These are phyloP conservation scores for Gobio gobio DNA, from an alignment of 2,113 vertebrate species.

Conservation along the genomic window DNA sequence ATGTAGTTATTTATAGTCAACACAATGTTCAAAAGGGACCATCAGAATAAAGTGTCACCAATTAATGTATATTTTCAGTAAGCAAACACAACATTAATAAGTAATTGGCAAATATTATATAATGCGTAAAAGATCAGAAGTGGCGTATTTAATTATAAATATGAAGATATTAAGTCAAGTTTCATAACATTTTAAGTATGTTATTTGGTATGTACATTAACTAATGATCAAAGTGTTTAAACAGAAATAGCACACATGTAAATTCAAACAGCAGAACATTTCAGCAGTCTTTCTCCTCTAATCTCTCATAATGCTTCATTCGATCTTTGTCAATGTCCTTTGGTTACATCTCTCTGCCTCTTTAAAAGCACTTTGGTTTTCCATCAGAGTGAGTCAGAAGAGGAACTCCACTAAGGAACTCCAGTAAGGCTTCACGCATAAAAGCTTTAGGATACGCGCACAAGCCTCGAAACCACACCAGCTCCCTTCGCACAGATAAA, in stretches of 20 bases:
- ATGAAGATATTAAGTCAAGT: neutral
- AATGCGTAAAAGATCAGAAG: neutral
- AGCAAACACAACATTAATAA: neutral
- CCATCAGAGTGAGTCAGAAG: conserved; percentile 74
- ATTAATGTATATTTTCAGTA: too few relatives aligned
- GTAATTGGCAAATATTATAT: neutral
- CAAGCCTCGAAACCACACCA: conserved; percentile 48
- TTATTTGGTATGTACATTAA: neutral
- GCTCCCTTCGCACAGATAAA: conserved; percentile 60
- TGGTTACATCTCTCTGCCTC: conserved; percentile 75
- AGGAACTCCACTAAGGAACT: conserved; percentile 71
- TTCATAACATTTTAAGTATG: neutral
- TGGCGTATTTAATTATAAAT: neutral
- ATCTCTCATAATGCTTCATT: conserved; percentile 83
- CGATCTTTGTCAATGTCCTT: conserved; percentile 82
- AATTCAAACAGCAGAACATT: conserved; percentile 79
- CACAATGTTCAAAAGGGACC: too few relatives aligned
- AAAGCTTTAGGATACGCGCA: conserved; percentile 64
- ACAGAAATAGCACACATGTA: conserved; percentile 57
- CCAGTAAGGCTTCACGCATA: conserved; percentile 71
- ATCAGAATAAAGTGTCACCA: too few relatives aligned
- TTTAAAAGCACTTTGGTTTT: conserved; percentile 79
- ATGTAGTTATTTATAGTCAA: too few relatives aligned
- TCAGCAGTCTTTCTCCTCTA: conserved; percentile 74
- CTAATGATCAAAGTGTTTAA: conserved; percentile 1